Conservation (phyloP, 2,888 invertebrate genomes). For the Drosophila bunnanda region DNA sequence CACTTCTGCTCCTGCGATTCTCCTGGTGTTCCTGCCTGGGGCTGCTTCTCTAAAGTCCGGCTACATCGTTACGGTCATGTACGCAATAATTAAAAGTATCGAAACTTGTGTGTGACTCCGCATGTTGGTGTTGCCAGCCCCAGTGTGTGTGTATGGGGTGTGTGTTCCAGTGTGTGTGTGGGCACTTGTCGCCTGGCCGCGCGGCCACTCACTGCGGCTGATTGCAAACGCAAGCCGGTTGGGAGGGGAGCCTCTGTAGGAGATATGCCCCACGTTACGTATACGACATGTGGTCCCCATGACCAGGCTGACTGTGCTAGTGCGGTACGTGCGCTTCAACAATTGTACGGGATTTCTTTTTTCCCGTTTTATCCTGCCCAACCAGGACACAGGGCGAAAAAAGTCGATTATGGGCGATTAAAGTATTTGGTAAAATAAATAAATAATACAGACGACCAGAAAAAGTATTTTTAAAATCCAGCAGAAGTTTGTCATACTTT, state of each 20-base stretch:
- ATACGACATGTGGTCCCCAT: constrained; percentile 71
- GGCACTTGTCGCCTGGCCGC: constrained; percentile 77
- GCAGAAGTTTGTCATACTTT: background rate
- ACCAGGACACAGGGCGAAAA: constrained; percentile 5
- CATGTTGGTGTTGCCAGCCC: constrained; percentile 12
- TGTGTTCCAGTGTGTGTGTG: constrained; percentile 46
- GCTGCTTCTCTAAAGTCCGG: constrained; percentile 67
- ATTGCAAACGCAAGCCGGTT: constrained; percentile 67
- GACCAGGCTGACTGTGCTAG: constrained; percentile 49
- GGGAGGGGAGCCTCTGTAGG: constrained; percentile 27
- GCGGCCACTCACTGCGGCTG: constrained; percentile 73
- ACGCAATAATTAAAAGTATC: constrained; percentile 82
- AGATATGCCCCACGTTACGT: constrained; percentile 76
- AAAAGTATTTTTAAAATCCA: background rate
- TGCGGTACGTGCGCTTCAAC: constrained; percentile 75
- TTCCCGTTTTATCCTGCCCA: constrained; percentile 6
- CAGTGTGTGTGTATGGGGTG: constrained; percentile 34
- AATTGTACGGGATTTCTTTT: constrained; percentile 70
- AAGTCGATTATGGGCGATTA: constrained; percentile 4
- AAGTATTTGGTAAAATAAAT: background rate
- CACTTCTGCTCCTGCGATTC: background rate
- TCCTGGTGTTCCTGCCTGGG: constrained; percentile 13
- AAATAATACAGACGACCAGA: no score
- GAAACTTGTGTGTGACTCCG: constrained; percentile 61
- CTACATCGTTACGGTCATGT: constrained; percentile 76